Base-by-base conservation (phyloP, 2,113 vertebrate species). In the Hirundichthys speculiger region DNA sequence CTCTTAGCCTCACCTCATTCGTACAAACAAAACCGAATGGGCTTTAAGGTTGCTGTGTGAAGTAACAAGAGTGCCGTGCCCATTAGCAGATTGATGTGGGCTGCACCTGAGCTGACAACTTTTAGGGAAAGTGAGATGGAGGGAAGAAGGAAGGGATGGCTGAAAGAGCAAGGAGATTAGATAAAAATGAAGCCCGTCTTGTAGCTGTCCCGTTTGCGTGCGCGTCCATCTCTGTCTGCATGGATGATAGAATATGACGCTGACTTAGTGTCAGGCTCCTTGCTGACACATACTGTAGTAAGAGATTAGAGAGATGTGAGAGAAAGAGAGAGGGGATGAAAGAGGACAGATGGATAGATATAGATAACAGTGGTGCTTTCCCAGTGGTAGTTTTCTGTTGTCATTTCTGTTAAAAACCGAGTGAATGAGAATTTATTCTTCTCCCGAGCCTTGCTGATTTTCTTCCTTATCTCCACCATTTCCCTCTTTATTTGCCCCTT, bases 211-310 rank as follows among this genome's bases (percentile, higher is more conserved):
- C 80, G 77, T 80, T 72, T 79, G 69, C 53, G 46, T 62, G 58
- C 45, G 57, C 62, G 45, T 57, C 72, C n/a, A 47, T 88, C 73
- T 76, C 75, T 65, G 68, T 80, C 83, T 77, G 77, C 79, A 77
- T 77, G 85, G 81, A 49, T 85, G 86, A 88, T 75, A 45, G 80
- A 82, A 70, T 77, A 70, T 64, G 86, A 78, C 21, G 53, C 68
- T 72, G 86, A 88, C 70, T 88, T 83, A 70, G 73, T 88, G 82
- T 89, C 84, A 80, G 79, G 64, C 72, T 75, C 69, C 39, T 47
- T 3, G 58, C 81, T 78, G 87, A 80, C 82, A 83, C 69, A 16
- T 51, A 66, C 27, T 66, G 73, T 53, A 73, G 82, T 59, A 63
- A 46, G 68, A 86, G 83, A 87, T 87, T 76, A 78, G 64, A 64